A percentile compares a stretch with the other conserved stretches of the same genome.
These are phyloP conservation scores for Tiliacea citrago DNA, from an alignment of 2,888 invertebrate genomes.

Conservation along the genomic window DNA sequence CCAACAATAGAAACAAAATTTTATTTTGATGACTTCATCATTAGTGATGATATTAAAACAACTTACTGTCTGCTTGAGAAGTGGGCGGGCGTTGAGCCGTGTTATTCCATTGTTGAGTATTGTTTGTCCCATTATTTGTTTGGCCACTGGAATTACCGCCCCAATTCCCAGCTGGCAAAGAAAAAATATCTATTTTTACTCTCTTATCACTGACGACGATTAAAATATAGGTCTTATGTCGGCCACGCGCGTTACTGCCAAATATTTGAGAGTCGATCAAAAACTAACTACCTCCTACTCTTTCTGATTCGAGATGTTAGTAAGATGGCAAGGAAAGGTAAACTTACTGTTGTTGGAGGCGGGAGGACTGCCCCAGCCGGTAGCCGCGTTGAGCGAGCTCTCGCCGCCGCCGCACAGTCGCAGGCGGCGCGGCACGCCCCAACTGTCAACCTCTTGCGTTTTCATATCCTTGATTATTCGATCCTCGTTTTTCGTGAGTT, in stretches of 20 bases:
- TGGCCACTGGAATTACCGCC: slow-evolving; percentile 87
- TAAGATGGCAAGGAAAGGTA: slow-evolving; percentile 16
- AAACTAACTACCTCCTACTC: slow-evolving; percentile 45
- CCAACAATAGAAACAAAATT: slow-evolving; percentile 66
- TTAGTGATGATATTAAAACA: slow-evolving; percentile 69
- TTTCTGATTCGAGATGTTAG: slow-evolving; percentile 43
- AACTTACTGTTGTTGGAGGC: slow-evolving; percentile 91
- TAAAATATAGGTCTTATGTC: slow-evolving; percentile 54
- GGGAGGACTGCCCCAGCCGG: slow-evolving; percentile 95
- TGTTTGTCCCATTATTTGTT: slow-evolving; percentile 86
- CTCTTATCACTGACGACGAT: slow-evolving; percentile 59
- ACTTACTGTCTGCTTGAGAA: slow-evolving; percentile 89
- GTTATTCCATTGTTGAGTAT: slow-evolving; percentile 89
- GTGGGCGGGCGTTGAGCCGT: slow-evolving; percentile 88
- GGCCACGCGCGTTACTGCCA: slow-evolving; percentile 57
- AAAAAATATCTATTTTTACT: slow-evolving; percentile 68
- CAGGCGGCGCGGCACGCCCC: slow-evolving; percentile 92
- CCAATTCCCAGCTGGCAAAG: slow-evolving; percentile 87
- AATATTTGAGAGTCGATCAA: slow-evolving; percentile 50
- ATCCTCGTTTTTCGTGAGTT: slow-evolving; percentile 81
- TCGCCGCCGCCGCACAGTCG: slow-evolving; percentile 95
- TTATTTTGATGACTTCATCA: slow-evolving; percentile 71
- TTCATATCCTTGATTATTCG: slow-evolving; percentile 77
- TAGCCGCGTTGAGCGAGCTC: slow-evolving; percentile 94
- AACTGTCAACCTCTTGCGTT: slow-evolving; percentile 80